Conservation (phyloP, 2,888 invertebrate genomes). For the Rhyacophila evoluta region DNA sequence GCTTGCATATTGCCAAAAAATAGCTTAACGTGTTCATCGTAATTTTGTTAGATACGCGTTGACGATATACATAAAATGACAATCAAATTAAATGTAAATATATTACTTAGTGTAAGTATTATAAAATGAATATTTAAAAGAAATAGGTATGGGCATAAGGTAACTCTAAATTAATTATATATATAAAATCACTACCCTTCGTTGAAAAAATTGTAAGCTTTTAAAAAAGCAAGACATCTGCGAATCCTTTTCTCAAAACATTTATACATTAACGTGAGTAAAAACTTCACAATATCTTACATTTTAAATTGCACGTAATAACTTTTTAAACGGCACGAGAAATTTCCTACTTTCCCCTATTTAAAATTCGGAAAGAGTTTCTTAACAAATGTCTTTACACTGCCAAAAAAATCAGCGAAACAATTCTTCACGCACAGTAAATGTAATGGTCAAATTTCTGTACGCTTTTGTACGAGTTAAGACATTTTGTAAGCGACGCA, state of each 20-base stretch:
- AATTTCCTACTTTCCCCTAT: slow-evolving; percentile 46
- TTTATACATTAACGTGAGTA: slow-evolving; percentile 47
- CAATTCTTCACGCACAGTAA: not conserved
- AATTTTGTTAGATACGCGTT: no score
- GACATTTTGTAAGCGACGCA: not conserved
- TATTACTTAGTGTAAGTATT: no score
- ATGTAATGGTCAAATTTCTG: not conserved
- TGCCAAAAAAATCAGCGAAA: not conserved
- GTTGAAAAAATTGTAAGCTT: slow-evolving; percentile 44
- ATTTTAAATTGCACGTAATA: slow-evolving; percentile 54
- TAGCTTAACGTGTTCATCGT: no score
- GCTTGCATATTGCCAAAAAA: no score
- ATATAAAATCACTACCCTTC: slow-evolving; percentile 45
- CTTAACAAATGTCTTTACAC: not conserved
- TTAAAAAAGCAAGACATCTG: slow-evolving; percentile 49
- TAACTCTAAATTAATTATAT: no score
- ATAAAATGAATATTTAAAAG: no score
- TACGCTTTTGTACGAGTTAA: not conserved
- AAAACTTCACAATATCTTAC: slow-evolving; percentile 54
- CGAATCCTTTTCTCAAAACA: slow-evolving; percentile 47
- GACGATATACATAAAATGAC: no score
- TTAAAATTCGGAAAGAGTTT: slow-evolving; percentile 20
- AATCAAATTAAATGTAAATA: no score
- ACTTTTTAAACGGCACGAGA: slow-evolving; percentile 53
- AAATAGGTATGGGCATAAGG: no score